Evolutionary conservation across 1,140 invertebrate species (phyloP), one percentile per base, ranked within the genome.

Genomic region (Nasonia vitripennis): DNA sequence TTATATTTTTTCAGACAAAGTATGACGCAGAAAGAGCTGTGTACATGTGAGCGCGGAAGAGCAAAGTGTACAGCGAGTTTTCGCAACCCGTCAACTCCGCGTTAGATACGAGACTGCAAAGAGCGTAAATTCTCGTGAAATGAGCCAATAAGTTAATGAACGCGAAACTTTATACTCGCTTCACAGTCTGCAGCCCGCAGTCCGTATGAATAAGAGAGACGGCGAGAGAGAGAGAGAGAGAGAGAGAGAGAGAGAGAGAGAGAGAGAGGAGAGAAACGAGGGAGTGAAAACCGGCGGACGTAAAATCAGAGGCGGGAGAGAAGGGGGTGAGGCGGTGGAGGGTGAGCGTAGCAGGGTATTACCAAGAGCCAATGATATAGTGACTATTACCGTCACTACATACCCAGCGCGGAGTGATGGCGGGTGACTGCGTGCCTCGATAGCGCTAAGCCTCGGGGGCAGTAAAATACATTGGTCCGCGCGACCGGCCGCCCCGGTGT

Each of bases 291-390:
- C 41, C 75, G 23, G 2, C 83, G 85, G 82, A 84, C 68, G 71
- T 78, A 77, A 83, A 55, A 84, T 83, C 31, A 45, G 86, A 83
- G 87, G 20, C 45, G 48, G 78, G 73, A 67, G 67, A 85, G 83
- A 86, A 6, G 82, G 80, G 86, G 23, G 75, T n/a, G 67, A 80
- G 34, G 23, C 17, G 87, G 78, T 12, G 86, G 78, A 31, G 34
- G 34, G 55, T 62, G 48, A 75, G 74, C 17, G 62, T 20, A 86
- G 79, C 88, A 92, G 91, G 92, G 92, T 93, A 93, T 93, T 93
- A 93, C 91, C 91, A 92, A 93, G 92, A 93, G 92, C 92, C 93
- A 93, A 93, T 93, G 93, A 93, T 93, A 93, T 93, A 93, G 91
- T 92, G 92, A 93, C 92, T 93, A 93, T 93, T 93, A 93, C 92